These are phyloP conservation scores for Chloropsis hardwickii DNA, from an alignment of 2,113 vertebrate genomes.

Conservation along the genomic window DNA sequence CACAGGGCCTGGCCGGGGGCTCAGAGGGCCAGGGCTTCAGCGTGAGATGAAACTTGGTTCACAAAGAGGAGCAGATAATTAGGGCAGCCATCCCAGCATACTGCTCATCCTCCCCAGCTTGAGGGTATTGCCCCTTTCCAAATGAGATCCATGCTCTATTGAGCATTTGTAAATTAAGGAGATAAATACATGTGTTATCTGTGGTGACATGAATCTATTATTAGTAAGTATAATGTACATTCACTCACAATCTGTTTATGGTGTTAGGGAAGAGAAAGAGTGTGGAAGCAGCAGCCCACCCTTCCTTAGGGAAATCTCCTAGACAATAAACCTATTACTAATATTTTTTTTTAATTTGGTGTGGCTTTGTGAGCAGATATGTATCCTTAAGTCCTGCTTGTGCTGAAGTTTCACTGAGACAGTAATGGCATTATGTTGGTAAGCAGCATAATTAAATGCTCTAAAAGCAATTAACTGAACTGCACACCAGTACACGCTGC, in stretches of 20 bases:
- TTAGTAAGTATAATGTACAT: not conserved
- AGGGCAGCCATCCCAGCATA: not conserved
- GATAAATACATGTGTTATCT: not conserved
- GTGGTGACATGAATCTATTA: not conserved
- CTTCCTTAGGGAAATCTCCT: slow-evolving; percentile 3
- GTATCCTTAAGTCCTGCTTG: not conserved
- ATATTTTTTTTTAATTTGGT: slow-evolving; percentile 15
- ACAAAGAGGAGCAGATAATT: not conserved
- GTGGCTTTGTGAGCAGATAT: not conserved
- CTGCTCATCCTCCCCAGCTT: not conserved
- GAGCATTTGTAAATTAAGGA: not conserved
- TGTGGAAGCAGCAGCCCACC: not conserved
- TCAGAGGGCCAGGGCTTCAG: not conserved
- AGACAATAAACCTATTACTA: not conserved
- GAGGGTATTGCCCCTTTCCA: not conserved
- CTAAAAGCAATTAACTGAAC: not conserved
- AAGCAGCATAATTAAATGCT: not conserved
- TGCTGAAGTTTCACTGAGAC: not conserved
- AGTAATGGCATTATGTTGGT: not conserved
- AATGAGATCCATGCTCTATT: not conserved
- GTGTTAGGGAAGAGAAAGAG: not conserved
- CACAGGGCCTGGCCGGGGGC: not conserved
- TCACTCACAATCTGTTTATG: not conserved
- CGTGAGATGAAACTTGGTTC: accelerated
- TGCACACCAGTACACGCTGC: not conserved